Evolutionary conservation across 2,888 invertebrate species (phyloP), one percentile per base, ranked within the genome.

Genomic region (Cinara cedri): DNA sequence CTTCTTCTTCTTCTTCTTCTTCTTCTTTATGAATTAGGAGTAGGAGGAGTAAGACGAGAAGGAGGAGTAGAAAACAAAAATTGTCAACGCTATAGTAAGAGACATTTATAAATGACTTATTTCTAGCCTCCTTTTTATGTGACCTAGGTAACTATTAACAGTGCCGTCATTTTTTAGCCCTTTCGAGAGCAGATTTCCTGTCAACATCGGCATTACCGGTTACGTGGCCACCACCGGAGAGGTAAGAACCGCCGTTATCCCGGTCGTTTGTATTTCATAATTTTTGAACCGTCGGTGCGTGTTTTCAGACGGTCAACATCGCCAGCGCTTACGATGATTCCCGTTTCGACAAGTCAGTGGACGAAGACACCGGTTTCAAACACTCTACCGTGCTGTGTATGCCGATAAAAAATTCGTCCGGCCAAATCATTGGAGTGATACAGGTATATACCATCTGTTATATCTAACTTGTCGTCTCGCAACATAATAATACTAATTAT

Each of bases 201-300:
- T 97, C 84, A 96, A 97, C 87, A 91, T 97, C 83, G 97, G 97
- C 81, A 96, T 97, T 85, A 96, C 96, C 42, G 96, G 97, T 81
- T 92, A 95, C 87, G 97, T 96, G 70, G 97, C 97, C 76, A 94
- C 95, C 62, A 96, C 96, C 81, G 97, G 97, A 83, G 96, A 97
- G 92, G 96, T 96, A 88, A 87, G 88, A 14, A 9, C 14, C 8
- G 21, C 13, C 19, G n/a, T n/a, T n/a, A n/a, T 6, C 34, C 6
- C 34, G 34, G 34, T 6, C 34, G 34, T 34, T 34, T 34, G 3
- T 34, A 4, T 34, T 34, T 34, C 6, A 34, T 34, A 3, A 34
- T 34, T 34, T 34, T 34, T 34, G 34, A 34, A 34, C 34, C 34
- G 34, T n/a, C n/a, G n/a, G n/a, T 34, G 4, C 46, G 3, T 68